Evolutionary conservation across 2,888 invertebrate genomes (phyloP), one percentile per base, ranked within the genome.

Genomic region (Tetragnatha montana): DNA sequence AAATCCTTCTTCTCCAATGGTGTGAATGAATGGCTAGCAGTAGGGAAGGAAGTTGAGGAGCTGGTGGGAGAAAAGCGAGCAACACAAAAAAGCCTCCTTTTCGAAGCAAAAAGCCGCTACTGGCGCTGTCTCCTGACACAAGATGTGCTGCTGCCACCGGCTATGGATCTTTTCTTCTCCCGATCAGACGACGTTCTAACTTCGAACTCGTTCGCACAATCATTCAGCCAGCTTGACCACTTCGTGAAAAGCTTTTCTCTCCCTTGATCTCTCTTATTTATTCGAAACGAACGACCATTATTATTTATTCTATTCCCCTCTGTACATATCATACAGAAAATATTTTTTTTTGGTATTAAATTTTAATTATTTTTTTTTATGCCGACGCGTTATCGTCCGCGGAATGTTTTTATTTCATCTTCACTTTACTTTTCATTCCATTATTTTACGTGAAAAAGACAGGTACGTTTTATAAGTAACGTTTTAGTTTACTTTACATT

Each of bases 81-180:
- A 88, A 88, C 60, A 79, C 60, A 80, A 75, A 68, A 81, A 80
- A 84, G 80, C 4, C 35, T 35, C 49, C 88, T 70, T 71, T 70
- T 85, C 81, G 50, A 82, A 78, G 51, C 51, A 80, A 73, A 83
- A 86, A 86, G 80, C 86, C 86, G 89, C 89, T 89, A 81, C 89
- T 89, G 89, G 89, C 89, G 89, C 89, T 89, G 89, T 75, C 73
- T 80, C 73, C 84, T 85, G 50, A 70, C 84, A 89, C 75, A 85
- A 89, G 84, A 89, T 84, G 75, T 84, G 71, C 75, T 84, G 81
- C 89, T 85, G 84, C 89, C 84, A 89, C 70, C 74, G 84, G 84
- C 83, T 69, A 89, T 75, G 73, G 84, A 89, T 80, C 79, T 81
- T 35, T 87, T 87, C 81, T 35, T 35, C 35, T 35, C 35, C 35